phyloP scores from a whole-genome alignment of 2,113 vertebrate species.

The Pluvialis apricaria region DNA sequence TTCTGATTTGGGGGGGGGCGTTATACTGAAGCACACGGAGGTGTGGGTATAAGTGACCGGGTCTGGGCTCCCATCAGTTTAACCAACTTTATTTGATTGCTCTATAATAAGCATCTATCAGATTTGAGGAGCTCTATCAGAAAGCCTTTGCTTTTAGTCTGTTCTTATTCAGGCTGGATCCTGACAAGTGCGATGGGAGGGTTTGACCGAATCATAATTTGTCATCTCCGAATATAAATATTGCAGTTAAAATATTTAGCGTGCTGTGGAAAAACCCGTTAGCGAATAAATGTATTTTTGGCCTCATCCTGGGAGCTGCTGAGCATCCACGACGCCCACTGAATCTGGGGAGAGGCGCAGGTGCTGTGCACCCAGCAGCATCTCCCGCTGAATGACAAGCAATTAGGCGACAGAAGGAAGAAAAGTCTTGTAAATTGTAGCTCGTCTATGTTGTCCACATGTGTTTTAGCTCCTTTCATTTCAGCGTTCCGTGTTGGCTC shows the following conservation, averaged over 20 bases:
- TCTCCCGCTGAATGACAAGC: neutral
- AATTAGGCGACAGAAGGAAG: neutral
- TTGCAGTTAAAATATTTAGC: neutral
- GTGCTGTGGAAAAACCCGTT: neutral
- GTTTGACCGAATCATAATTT: neutral
- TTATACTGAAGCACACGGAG: neutral
- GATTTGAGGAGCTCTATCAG: neutral
- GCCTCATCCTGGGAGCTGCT: slow-evolving; percentile 2
- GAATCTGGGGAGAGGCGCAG: neutral
- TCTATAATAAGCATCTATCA: rapidly evolving
- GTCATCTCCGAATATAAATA: neutral
- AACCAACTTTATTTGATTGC: neutral
- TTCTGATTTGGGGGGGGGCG: neutral
- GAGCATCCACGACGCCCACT: neutral
- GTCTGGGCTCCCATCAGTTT: neutral
- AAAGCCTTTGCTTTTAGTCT: neutral
- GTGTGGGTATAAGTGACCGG: neutral
- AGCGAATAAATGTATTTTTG: neutral
- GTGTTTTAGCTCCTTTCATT: neutral
- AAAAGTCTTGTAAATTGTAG: neutral
- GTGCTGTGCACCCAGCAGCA: neutral
- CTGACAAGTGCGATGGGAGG: neutral
- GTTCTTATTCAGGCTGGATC: neutral
- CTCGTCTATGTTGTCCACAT: neutral
- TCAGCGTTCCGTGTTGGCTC: neutral